Percentiles rank a stretch among this genome's conserved stretches.
phyloP scores from a whole-genome alignment of 2,113 vertebrate species.

The Neolamprologus caudopunctatus region DNA sequence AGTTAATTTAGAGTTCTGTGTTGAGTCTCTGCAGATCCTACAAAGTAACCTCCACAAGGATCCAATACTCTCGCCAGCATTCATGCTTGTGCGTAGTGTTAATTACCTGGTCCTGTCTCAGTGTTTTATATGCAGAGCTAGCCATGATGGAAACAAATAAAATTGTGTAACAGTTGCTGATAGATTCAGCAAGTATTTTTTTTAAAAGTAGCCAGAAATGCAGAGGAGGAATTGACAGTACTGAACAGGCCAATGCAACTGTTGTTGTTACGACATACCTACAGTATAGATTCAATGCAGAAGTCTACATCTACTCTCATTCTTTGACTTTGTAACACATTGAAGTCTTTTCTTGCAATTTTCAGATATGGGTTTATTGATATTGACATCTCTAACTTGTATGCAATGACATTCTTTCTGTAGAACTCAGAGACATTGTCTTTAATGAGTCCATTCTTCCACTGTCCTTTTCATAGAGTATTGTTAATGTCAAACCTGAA shows the following conservation, averaged over 20 bases:
- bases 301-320: background rate
- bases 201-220: background rate
- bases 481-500: constrained; percentile 81
- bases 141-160: background rate
- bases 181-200: background rate
- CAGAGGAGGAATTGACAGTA: background rate
- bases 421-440: background rate
- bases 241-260: background rate
- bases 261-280: background rate
- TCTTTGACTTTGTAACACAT: background rate
- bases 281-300: background rate
- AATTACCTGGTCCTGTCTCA: background rate
- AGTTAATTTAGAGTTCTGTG: background rate
- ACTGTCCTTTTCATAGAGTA: constrained; percentile 68
- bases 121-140: background rate
- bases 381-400: background rate
- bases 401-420: background rate
- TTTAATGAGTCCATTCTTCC: background rate
- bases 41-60: background rate
- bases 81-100: background rate
- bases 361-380: background rate
- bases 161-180: accelerated
- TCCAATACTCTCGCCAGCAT: background rate
- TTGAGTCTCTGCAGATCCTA: background rate
- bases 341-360: background rate